These are phyloP conservation scores for Anthrax anthrax DNA, from an alignment of 2,888 invertebrate species.

Conservation along the genomic window DNA sequence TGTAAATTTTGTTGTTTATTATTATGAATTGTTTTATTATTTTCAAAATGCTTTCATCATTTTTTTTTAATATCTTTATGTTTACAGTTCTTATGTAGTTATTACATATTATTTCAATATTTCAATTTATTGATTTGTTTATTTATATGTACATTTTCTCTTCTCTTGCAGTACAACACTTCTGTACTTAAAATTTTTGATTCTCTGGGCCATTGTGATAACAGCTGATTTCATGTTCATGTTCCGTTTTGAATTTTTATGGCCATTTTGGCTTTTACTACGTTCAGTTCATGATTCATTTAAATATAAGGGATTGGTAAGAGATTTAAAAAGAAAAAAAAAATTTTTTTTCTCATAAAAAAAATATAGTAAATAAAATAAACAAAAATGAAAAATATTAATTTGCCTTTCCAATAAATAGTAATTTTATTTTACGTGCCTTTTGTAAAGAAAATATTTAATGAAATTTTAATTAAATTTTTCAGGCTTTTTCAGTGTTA, in stretches of 20 bases:
- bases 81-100: neutral
- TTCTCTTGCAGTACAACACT: slow-evolving; percentile 61
- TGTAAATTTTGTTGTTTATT: too few species aligned
- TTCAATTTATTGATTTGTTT: too few species aligned
- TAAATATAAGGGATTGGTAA: slow-evolving; percentile 93
- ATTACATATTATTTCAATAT: slow-evolving; percentile 10
- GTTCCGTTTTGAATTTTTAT: slow-evolving; percentile 97
- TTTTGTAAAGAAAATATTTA: too few species aligned
- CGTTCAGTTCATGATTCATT: slow-evolving; percentile 94
- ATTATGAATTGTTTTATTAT: too few species aligned
- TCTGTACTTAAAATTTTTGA: slow-evolving; percentile 86
- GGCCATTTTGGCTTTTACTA: slow-evolving; percentile 95
- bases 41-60: too few species aligned
- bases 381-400: neutral
- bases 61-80: too few species aligned
- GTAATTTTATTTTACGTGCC: too few species aligned
- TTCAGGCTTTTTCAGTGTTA: slow-evolving; percentile 91
- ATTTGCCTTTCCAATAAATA: too few species aligned
- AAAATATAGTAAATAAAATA: neutral
- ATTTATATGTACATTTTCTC: too few species aligned
- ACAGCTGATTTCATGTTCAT: slow-evolving; percentile 93
- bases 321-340: slow-evolving; percentile 19
- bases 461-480: slow-evolving; percentile 15
- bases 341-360: too few species aligned
- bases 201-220: slow-evolving; percentile 89